Percentiles rank a stretch among this genome's conserved stretches.
These are phyloP conservation scores for Rhopalosiphum padi DNA, from an alignment of 1,140 invertebrate genomes.

Conservation along the genomic window DNA sequence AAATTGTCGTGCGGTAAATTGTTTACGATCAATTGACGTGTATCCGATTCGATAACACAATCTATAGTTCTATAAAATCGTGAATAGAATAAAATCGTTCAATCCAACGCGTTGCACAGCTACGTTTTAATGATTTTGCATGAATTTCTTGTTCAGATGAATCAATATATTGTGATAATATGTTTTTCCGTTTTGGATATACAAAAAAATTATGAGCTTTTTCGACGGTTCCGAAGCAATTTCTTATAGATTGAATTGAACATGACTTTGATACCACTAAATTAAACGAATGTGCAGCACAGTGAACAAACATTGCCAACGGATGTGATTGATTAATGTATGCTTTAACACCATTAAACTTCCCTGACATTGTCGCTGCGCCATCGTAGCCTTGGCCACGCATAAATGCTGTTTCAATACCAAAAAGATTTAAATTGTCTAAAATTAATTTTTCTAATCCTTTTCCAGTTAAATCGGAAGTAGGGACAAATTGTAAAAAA, in stretches of 20 bases:
- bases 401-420: not conserved
- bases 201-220: not conserved
- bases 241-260: slow-evolving; percentile 23
- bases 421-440: too few species aligned
- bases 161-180: slow-evolving; percentile 27
- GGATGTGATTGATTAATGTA: not conserved
- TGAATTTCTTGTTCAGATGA: slow-evolving; percentile 15
- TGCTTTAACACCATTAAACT: slow-evolving; percentile 60
- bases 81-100: not conserved
- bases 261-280: not conserved
- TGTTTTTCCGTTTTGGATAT: not conserved
- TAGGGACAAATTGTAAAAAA: not conserved
- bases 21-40: too few species aligned
- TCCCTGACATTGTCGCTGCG: slow-evolving; percentile 62
- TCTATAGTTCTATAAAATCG: slow-evolving; percentile 2
- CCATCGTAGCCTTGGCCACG: slow-evolving; percentile 62
- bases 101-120: not conserved
- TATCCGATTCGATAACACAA: not conserved
- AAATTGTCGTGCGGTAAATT: too few species aligned
- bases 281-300: not conserved
- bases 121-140: not conserved
- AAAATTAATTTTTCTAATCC: too few species aligned
- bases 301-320: slow-evolving; percentile 40
- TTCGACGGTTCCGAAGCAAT: not conserved
- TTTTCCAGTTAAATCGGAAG: not conserved